phyloP scores from a whole-genome alignment of 2,113 vertebrate genomes.

The Cephalopterus ornatus region DNA sequence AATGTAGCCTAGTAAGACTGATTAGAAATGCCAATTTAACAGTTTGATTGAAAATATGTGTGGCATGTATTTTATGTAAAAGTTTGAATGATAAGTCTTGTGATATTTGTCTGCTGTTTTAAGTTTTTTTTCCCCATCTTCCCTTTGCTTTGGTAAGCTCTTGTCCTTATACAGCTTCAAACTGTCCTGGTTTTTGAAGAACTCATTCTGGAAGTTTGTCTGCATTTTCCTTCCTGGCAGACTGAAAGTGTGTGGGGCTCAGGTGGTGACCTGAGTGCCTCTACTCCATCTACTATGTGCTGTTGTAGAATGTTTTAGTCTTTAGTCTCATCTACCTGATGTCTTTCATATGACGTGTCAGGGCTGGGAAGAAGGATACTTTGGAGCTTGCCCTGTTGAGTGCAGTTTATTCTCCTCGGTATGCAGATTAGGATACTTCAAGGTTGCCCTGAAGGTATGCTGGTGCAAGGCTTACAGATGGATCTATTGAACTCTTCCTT shows the following conservation, averaged over 20 bases:
- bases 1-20: not conserved
- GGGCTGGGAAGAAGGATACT: not conserved
- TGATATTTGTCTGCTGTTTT: not conserved
- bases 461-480: not conserved
- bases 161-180: not conserved
- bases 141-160: not conserved
- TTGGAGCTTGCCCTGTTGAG: not conserved
- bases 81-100: not conserved
- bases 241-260: not conserved
- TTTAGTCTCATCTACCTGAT: not conserved
- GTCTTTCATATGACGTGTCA: not conserved
- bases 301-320: not conserved
- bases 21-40: not conserved
- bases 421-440: not conserved
- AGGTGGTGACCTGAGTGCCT: not conserved
- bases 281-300: not conserved
- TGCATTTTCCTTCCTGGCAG: not conserved
- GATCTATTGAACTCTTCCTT: not conserved
- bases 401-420: not conserved
- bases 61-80: not conserved
- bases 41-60: not conserved
- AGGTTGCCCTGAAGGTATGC: not conserved
- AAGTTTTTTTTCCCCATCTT: accelerated
- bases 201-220: not conserved
- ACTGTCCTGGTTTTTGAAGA: not conserved